Base-by-base conservation (phyloP, 1,140 invertebrate genomes). In the Bursaphelenchus mucronatus region DNA sequence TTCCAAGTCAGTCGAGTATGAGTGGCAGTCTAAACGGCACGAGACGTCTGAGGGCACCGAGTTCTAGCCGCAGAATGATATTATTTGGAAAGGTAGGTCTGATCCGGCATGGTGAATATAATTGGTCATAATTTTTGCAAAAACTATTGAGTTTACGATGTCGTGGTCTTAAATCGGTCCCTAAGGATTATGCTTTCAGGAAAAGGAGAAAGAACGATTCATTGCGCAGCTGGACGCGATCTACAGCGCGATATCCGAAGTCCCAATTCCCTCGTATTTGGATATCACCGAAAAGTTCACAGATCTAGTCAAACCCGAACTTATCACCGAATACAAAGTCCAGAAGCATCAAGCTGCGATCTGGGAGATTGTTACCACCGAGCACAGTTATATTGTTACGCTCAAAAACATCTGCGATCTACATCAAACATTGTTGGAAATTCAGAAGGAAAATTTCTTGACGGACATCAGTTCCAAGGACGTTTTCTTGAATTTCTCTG, bases 331-430 rank as follows among this genome's bases (percentile, higher is more conserved):
- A 59, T 30, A n/a, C 15, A 17, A 40, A 11, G 86, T 87, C 61
- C 86, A 88, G 67, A 89, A 91, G 75, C 90, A 92, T 80, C 91
- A 94, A 82, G 90, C 90, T 56, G 91, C 90, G 41, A 87, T 94
- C 52, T 94, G 91, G 91, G 91, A 94, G 79, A 82, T 94, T 63
- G 86, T 92, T 30, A 87, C 89, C 68, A 93, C 90, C 6, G 91
- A 94, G 85, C 86, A 89, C 39, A 87, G 89, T 57, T 94, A 93
- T 76, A 90, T 94, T 68, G 87, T 87, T 76, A 19, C 89, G 84
- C 89, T 92, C 56, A 89, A 92, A 39, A 89, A 88, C 56, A 88
- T 61, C 40, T 47, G 62, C 54, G 70, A 56, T 59, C 47, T 70
- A 8, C 58, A 17, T 40, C 50, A 49, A 41, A 30, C 53, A 17